Percentiles rank a stretch among this genome's conserved stretches.
These are phyloP conservation scores for Caenorhabditis plicata DNA, from an alignment of 2,888 invertebrate species.

Conservation along the genomic window DNA sequence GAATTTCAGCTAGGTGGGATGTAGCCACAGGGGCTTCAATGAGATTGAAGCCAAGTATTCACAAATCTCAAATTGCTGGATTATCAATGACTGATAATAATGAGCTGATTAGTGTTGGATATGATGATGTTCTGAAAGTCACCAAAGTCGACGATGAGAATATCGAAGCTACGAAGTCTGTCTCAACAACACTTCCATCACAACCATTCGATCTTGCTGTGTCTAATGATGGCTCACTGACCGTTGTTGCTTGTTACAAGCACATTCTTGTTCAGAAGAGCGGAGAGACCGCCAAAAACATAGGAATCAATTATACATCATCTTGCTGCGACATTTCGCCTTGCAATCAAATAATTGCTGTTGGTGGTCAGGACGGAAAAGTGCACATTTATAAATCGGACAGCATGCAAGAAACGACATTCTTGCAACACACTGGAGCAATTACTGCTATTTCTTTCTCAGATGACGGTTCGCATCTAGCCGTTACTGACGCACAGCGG, in stretches of 20 bases:
- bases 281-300: neutral
- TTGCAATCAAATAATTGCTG: conserved; percentile 78
- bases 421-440: conserved; percentile 79
- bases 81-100: conserved; percentile 73
- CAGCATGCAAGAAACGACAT: conserved; percentile 55
- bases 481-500: conserved; percentile 84
- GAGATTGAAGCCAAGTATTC: conserved; percentile 75
- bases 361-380: conserved; percentile 77
- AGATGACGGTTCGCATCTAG: conserved; percentile 83
- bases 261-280: conserved; percentile 28
- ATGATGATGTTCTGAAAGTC: conserved; percentile 81
- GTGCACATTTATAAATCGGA: conserved; percentile 74
- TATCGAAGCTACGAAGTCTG: neutral
- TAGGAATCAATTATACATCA: conserved; percentile 76
- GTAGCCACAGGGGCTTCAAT: conserved; percentile 76
- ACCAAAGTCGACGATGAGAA: conserved; percentile 31
- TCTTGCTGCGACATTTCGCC: conserved; percentile 80
- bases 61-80: conserved; percentile 89
- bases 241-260: conserved; percentile 80
- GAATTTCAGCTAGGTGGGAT: conserved; percentile 67
- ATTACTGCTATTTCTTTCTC: conserved; percentile 90
- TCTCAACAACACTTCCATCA: conserved; percentile 43
- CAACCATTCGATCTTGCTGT: conserved; percentile 61
- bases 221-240: conserved; percentile 67
- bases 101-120: conserved; percentile 81